Conservation (phyloP, 2,113 vertebrate species). For the Saguinus midas region DNA sequence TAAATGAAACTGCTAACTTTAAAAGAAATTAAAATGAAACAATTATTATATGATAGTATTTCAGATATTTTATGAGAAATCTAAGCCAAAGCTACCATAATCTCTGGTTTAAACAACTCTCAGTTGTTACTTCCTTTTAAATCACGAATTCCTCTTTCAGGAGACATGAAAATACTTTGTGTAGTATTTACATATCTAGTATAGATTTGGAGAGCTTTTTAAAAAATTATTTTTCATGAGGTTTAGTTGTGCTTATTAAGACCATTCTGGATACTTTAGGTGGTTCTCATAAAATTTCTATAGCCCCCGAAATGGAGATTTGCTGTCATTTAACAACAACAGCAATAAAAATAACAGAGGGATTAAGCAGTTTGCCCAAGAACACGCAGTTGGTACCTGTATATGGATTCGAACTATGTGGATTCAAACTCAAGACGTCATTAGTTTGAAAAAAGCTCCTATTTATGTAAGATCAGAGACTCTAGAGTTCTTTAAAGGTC, state of each 20-base stretch:
- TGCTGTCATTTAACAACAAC: not conserved
- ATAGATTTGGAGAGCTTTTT: not conserved
- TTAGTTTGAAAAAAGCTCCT: not conserved
- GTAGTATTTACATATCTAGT: not conserved
- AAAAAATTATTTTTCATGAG: not conserved
- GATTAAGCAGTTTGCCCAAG: not conserved
- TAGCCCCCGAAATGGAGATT: not conserved
- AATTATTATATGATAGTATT: not conserved
- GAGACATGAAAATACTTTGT: conserved; percentile 18
- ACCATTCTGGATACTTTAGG: conserved; percentile 13
- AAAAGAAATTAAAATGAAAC: conserved; percentile 38
- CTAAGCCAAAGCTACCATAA: not conserved
- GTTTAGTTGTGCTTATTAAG: conserved; percentile 16
- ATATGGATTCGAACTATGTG: not conserved
- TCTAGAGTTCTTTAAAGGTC: conserved; percentile 21
- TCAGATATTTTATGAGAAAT: conserved; percentile 37
- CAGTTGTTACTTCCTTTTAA: not conserved
- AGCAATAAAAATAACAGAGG: not conserved
- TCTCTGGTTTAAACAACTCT: not conserved
- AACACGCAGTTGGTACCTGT: not conserved
- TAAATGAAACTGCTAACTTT: conserved; percentile 16
- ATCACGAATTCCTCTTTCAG: not conserved
- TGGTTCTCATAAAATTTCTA: not conserved
- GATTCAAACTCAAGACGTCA: conserved; percentile 15
- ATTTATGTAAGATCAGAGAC: not conserved